These are phyloP conservation scores for Thumatha senex DNA, from an alignment of 2,888 invertebrate genomes.

Conservation along the genomic window DNA sequence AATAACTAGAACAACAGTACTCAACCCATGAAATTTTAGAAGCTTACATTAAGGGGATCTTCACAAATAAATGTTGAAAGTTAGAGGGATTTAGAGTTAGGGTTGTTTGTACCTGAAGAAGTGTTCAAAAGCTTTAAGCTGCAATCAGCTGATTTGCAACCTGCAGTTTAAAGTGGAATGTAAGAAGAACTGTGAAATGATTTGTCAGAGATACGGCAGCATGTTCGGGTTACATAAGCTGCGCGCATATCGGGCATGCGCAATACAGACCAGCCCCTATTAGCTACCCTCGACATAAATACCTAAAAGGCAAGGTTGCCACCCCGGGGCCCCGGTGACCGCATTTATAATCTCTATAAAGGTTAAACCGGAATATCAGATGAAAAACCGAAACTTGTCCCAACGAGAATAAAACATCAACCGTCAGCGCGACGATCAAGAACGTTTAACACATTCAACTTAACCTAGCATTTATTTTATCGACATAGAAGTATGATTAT, in stretches of 20 bases:
- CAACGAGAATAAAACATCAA: conserved; percentile 50
- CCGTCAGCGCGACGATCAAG: conserved; percentile 40
- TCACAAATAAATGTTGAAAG: background rate
- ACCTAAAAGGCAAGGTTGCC: conserved; percentile 82
- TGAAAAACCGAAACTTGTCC: conserved; percentile 69
- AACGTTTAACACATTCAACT: too few relatives aligned
- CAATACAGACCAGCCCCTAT: conserved; percentile 63
- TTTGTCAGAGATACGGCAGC: conserved; percentile 45
- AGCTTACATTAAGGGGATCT: conserved; percentile 1
- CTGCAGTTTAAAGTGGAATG: conserved; percentile 22
- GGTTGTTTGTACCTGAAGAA: background rate
- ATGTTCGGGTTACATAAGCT: conserved; percentile 73
- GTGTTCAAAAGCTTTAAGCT: background rate
- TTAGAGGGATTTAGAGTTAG: too few relatives aligned
- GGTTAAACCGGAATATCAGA: conserved; percentile 79
- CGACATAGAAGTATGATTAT: too few relatives aligned
- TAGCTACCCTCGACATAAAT: conserved; percentile 79
- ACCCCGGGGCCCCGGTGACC: conserved; percentile 74
- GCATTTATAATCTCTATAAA: conserved; percentile 80
- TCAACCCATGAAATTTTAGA: conserved; percentile 30
- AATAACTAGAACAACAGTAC: conserved; percentile 54
- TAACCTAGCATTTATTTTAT: too few relatives aligned
- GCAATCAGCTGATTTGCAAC: conserved; percentile 8
- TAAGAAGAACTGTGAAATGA: conserved; percentile 38
- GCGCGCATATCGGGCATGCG: conserved; percentile 69